Evolutionary conservation across 2,113 vertebrate genomes (phyloP).

Genomic region (Trinectes maculatus): DNA sequence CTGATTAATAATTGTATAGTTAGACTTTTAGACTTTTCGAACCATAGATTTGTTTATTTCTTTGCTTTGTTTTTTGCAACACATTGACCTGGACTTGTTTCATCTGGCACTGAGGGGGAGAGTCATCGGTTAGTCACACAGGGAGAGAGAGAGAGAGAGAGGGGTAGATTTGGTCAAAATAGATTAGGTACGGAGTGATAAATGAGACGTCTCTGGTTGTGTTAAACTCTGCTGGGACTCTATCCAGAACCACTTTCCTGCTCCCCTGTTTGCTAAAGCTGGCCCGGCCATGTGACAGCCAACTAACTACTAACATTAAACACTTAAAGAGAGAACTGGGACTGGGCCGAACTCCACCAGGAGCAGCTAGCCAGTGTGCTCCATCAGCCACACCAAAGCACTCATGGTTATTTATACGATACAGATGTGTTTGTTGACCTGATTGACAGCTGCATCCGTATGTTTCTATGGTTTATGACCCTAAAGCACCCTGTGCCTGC

Average conservation of each 20-base stretch:
- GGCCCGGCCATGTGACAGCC: conserved; percentile 50
- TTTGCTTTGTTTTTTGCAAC: too few species aligned
- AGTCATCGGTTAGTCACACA: conserved; percentile 1
- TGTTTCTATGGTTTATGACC: conserved; percentile 17
- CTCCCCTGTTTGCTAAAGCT: conserved; percentile 50
- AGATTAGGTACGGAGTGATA: conserved; percentile 42
- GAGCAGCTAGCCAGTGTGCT: conserved; percentile 33
- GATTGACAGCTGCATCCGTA: not conserved
- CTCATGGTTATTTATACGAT: not conserved
- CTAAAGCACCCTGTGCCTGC: not conserved
- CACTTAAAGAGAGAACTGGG: conserved; percentile 71
- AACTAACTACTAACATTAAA: conserved; percentile 65
- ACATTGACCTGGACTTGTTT: conserved; percentile 37
- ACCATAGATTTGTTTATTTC: too few species aligned
- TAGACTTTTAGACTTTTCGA: not conserved
- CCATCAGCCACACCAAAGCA: conserved; percentile 24
- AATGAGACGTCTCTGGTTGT: conserved; percentile 37
- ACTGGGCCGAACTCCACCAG: conserved; percentile 34
- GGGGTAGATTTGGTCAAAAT: conserved; percentile 37
- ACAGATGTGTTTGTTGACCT: not conserved
- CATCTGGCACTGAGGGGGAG: not conserved
- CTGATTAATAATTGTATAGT: conserved; percentile 14
- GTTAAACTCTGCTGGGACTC: conserved; percentile 58
- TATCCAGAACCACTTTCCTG: conserved; percentile 59
- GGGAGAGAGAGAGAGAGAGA: conserved; percentile 11